Percentiles rank a stretch among this genome's conserved stretches.
Conservation (phyloP, 2,113 vertebrate species). For the Menura novaehollandiae region DNA sequence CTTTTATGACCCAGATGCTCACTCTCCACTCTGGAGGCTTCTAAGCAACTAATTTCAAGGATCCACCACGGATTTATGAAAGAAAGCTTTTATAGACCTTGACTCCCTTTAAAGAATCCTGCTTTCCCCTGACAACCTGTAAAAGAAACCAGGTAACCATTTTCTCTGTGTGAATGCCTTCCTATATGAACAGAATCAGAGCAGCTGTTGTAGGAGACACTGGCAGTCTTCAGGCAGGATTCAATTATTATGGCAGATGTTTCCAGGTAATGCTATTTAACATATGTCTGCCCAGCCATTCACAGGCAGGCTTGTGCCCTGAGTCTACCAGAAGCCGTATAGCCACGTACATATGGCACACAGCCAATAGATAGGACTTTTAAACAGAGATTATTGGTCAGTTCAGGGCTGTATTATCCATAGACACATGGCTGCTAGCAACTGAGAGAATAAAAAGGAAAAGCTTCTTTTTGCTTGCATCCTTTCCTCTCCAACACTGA, state of each 20-base stretch:
- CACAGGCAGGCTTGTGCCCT: neutral
- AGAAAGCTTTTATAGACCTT: neutral
- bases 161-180: neutral
- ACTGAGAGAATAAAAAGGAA: neutral
- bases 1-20: neutral
- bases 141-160: neutral
- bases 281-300: neutral
- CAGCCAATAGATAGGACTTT: neutral
- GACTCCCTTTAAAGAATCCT: neutral
- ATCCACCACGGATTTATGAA: neutral
- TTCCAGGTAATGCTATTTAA: neutral
- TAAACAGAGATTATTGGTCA: neutral
- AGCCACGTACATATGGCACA: neutral
- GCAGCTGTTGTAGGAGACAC: neutral
- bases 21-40: neutral
- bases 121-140: neutral
- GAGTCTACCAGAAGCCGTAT: neutral
- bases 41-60: neutral
- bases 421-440: neutral
- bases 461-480: neutral
- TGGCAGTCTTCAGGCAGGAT: neutral
- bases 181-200: neutral
- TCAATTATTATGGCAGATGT: constrained; percentile 1
- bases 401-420: neutral
- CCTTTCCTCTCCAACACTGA: neutral